Evolutionary conservation across 2,113 vertebrate genomes (phyloP).

Genomic region (Cisticola juncidis): DNA sequence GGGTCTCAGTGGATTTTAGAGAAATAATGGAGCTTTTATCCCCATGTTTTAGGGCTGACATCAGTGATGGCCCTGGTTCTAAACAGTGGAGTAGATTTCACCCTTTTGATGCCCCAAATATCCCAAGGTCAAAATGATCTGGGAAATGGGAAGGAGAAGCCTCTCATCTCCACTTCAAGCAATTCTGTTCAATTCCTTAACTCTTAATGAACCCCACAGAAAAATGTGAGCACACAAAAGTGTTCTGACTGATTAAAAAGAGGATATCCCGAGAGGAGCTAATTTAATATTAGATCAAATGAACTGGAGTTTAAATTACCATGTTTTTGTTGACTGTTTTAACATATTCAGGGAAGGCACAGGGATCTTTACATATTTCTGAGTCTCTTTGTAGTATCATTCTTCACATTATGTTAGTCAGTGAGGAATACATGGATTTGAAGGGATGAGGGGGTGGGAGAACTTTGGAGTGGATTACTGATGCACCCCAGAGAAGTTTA

Average conservation of each 20-base stretch:
- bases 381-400: conserved; percentile 60
- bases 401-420: conserved; percentile 47
- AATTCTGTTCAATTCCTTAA: conserved; percentile 41
- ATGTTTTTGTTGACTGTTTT: conserved; percentile 68
- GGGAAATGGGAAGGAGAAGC: neutral
- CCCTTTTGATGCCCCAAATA: neutral
- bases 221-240: conserved; percentile 38
- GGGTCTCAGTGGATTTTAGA: neutral
- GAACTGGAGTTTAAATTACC: conserved; percentile 51
- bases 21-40: neutral
- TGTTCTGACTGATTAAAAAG: conserved; percentile 45
- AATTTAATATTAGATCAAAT: conserved; percentile 72
- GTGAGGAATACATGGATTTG: conserved; percentile 47
- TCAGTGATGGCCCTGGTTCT: neutral
- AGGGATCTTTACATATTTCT: conserved; percentile 48
- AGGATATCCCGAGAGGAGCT: conserved; percentile 47
- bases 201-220: conserved; percentile 31
- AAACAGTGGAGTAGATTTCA: neutral
- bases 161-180: conserved; percentile 36
- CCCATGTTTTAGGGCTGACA: neutral
- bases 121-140: conserved; percentile 5
- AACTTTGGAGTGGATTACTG: conserved; percentile 21
- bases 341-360: conserved; percentile 56
- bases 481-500: conserved; percentile 46
- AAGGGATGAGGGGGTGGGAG: neutral